These are phyloP conservation scores for Serilophus lunatus DNA, from an alignment of 2,113 vertebrate genomes.

Conservation along the genomic window DNA sequence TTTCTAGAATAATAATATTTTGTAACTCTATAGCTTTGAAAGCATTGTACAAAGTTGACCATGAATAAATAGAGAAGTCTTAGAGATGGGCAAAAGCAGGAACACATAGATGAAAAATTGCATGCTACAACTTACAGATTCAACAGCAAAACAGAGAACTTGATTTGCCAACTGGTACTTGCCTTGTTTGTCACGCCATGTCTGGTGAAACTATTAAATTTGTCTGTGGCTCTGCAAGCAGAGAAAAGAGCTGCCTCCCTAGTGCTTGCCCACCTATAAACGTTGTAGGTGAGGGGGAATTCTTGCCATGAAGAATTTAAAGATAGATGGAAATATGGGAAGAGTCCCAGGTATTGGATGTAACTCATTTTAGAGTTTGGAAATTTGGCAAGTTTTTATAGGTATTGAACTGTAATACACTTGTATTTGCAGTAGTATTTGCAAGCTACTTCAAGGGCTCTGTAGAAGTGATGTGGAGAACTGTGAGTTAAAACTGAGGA, in stretches of 20 bases:
- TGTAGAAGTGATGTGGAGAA: not conserved
- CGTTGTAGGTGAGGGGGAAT: not conserved
- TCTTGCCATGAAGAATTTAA: not conserved
- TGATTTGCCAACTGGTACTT: not conserved
- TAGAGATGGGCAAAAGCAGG: not conserved
- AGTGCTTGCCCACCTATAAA: not conserved
- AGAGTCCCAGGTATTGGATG: not conserved
- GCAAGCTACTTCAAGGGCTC: not conserved
- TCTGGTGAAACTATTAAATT: not conserved
- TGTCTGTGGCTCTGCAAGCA: not conserved
- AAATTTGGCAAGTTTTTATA: not conserved
- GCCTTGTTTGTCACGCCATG: not conserved
- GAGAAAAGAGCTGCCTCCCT: not conserved
- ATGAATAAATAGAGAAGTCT: not conserved
- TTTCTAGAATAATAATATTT: not conserved
- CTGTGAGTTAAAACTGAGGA: not conserved
- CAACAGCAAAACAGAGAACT: not conserved
- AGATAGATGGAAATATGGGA: not conserved
- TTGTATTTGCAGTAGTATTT: not conserved
- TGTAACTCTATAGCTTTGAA: not conserved
- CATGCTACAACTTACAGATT: not conserved
- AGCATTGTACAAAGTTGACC: not conserved
- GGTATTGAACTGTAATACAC: not conserved
- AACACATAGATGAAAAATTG: not conserved
- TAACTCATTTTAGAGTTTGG: not conserved